A percentile compares a stretch with the other conserved stretches of the same genome.
Evolutionary conservation across 2,888 invertebrate species (phyloP).

Genomic region (Sphecodes monilicornis): DNA sequence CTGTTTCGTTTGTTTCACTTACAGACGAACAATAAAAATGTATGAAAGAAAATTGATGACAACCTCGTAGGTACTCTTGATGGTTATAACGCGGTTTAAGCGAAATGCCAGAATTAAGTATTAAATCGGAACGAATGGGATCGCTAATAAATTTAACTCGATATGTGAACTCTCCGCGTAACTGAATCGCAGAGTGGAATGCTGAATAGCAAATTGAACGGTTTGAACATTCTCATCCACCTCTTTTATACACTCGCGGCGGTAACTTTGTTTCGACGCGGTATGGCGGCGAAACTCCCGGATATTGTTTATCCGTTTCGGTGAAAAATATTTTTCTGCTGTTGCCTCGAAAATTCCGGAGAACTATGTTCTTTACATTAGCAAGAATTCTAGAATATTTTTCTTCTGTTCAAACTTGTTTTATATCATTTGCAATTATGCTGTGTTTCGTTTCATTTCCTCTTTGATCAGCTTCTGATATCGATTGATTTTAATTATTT

Average conservation of each 20-base stretch:
- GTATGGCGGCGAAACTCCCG: too few species aligned
- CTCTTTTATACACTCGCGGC: not conserved
- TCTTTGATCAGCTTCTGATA: not conserved
- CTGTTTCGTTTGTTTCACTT: not conserved
- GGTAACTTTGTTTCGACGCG: not conserved
- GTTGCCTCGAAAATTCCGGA: not conserved
- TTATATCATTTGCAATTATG: not conserved
- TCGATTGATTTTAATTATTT: not conserved
- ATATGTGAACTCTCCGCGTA: not conserved
- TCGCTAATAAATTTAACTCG: conserved; percentile 21
- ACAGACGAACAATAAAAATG: not conserved
- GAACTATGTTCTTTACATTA: not conserved
- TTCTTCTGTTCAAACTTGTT: not conserved
- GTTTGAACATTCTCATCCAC: not conserved
- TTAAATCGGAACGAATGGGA: conserved; percentile 16
- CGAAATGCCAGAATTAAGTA: not conserved
- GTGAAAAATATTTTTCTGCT: not conserved
- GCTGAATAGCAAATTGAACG: conserved; percentile 21
- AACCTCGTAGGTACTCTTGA: not conserved
- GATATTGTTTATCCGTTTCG: not conserved
- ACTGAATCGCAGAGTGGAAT: conserved; percentile 14
- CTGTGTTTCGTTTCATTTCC: not conserved
- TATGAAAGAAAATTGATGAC: not conserved
- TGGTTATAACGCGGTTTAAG: not conserved
- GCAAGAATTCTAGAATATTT: not conserved